Evolutionary conservation across 2,797 vertebrate genomes (phyloP).

Genomic region (Rhinichthys osculus): DNA sequence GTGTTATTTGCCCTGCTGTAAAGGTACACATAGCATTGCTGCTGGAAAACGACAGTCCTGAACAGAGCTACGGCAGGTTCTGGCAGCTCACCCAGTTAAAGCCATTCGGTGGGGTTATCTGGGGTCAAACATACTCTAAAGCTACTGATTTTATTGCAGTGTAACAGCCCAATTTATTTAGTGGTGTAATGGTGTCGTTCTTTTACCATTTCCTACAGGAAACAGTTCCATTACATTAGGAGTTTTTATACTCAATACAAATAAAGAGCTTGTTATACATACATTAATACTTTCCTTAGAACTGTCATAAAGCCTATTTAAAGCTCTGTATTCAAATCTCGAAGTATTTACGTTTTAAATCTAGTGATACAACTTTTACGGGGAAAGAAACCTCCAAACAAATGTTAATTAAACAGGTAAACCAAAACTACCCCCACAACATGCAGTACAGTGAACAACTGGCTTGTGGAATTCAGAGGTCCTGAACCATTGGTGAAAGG

Average conservation of each 20-base stretch:
- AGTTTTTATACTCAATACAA: not conserved
- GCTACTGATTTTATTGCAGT: constrained; percentile 14
- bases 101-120: constrained; percentile 6
- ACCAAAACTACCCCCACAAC: constrained; percentile 11
- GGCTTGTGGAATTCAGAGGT: constrained; percentile 30
- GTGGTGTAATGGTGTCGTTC: not conserved
- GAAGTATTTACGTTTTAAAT: not conserved
- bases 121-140: constrained; percentile 15
- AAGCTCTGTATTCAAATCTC: not conserved
- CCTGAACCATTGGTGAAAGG: constrained; percentile 33
- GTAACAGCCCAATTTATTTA: not conserved
- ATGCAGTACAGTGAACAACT: constrained; percentile 27
- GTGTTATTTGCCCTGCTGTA: constrained; percentile 6
- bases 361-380: not conserved
- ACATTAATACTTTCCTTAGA: not conserved
- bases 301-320: not conserved
- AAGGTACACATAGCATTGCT: not conserved
- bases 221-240: not conserved
- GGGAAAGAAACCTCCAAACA: not conserved
- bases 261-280: not conserved
- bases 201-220: not conserved
- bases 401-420: constrained; percentile 26
- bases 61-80: not conserved
- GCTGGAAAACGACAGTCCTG: constrained; percentile 1
- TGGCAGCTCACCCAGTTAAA: not conserved